Evolutionary conservation across 1,140 invertebrate species (phyloP).

Genomic region (Trichoplusia ni): DNA sequence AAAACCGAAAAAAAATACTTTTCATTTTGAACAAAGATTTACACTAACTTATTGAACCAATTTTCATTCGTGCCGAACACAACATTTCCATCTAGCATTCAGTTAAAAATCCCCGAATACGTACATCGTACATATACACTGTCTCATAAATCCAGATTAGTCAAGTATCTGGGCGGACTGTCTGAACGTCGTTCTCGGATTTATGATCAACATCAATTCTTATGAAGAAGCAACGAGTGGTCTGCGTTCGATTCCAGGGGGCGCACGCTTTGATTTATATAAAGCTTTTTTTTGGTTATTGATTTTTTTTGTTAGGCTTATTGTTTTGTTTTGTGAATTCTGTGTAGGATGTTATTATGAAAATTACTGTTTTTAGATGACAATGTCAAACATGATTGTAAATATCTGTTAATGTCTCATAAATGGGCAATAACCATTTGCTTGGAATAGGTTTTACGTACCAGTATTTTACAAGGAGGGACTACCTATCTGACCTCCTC

Average conservation of each 20-base stretch:
- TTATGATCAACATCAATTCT: constrained; percentile 66
- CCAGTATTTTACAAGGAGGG: too few relatives aligned
- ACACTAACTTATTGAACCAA: too few relatives aligned
- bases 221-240: constrained; percentile 50
- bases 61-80: background rate
- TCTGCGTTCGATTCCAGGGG: constrained; percentile 50
- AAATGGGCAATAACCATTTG: too few relatives aligned
- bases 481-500: too few relatives aligned
- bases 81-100: background rate
- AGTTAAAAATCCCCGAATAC: background rate
- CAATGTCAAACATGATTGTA: too few relatives aligned
- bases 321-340: too few relatives aligned
- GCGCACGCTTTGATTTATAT: constrained; percentile 54
- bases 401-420: too few relatives aligned
- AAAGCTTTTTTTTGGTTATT: constrained; percentile 31
- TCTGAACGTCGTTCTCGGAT: constrained; percentile 56
- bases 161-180: constrained; percentile 63
- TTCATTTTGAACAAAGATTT: too few relatives aligned
- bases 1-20: too few relatives aligned
- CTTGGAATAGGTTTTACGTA: too few relatives aligned
- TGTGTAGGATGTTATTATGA: too few relatives aligned
- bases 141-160: constrained; percentile 65
- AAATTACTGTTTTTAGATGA: too few relatives aligned
- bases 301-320: constrained; percentile 23
- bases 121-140: constrained; percentile 18